phyloP scores from a whole-genome alignment of 92 coral and sea anemone species.

The Phenganax stokvisi region DNA sequence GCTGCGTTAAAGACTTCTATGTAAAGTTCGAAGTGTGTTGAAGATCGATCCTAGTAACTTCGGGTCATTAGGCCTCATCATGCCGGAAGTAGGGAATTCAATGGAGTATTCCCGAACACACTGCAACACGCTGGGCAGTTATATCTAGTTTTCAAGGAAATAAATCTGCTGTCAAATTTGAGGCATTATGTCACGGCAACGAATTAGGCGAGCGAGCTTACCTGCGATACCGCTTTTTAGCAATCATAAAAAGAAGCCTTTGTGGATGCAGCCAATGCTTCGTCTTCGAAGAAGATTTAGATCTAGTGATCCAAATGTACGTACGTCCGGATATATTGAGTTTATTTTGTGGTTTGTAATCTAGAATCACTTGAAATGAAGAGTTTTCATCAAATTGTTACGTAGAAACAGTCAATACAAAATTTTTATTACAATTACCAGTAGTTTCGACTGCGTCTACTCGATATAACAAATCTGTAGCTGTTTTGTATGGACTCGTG shows the following conservation, averaged over 20 bases:
- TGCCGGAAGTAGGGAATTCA: constrained; percentile 6
- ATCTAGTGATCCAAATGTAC: constrained; percentile 36
- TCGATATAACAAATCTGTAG: too few relatives aligned
- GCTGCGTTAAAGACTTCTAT: background rate
- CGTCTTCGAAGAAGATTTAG: constrained; percentile 14
- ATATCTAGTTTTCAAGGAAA: background rate
- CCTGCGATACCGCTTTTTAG: constrained; percentile 25
- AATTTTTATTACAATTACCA: background rate
- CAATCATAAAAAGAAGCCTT: constrained; percentile 18
- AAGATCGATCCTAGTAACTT: too few relatives aligned
- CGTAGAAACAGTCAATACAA: background rate
- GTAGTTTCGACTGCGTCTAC: too few relatives aligned
- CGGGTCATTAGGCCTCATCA: background rate
- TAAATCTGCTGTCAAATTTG: background rate
- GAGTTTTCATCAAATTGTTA: background rate
- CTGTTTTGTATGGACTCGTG: too few relatives aligned
- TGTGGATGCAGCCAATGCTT: constrained; percentile 1
- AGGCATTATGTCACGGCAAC: constrained; percentile 16
- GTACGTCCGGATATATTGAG: constrained; percentile 8
- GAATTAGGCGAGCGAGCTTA: constrained; percentile 28
- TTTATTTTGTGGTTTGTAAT: background rate
- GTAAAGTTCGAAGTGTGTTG: background rate
- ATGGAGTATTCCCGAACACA: constrained; percentile 12
- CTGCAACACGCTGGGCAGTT: background rate
- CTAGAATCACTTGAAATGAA: constrained; percentile 8